These are phyloP conservation scores for Torymus auratus DNA, from an alignment of 2,888 invertebrate genomes.

Conservation along the genomic window DNA sequence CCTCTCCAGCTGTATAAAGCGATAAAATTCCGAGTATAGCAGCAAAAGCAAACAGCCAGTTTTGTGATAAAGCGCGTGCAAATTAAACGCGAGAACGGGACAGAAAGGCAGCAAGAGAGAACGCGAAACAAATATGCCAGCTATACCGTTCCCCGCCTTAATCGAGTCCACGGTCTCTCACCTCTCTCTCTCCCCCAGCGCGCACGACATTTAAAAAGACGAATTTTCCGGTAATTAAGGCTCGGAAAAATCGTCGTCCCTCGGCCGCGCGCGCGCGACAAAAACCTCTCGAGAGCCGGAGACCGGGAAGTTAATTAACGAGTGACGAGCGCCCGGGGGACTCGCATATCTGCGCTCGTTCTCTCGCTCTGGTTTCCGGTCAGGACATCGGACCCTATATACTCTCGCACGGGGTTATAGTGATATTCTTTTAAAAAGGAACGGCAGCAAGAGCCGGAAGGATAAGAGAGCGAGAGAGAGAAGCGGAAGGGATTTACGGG, in stretches of 20 bases:
- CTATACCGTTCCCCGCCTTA: slow-evolving; percentile 12
- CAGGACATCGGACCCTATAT: slow-evolving; percentile 12
- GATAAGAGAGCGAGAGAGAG: slow-evolving; percentile 39
- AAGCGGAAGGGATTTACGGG: slow-evolving; percentile 58
- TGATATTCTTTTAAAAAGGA: slow-evolving; percentile 22
- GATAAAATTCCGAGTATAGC: neutral
- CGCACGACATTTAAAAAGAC: slow-evolving; percentile 53
- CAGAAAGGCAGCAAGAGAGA: neutral
- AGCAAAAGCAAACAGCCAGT: neutral
- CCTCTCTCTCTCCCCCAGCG: neutral
- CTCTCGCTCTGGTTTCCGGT: neutral
- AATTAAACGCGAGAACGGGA: slow-evolving; percentile 17
- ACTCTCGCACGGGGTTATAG: slow-evolving; percentile 5
- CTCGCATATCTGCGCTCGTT: neutral
- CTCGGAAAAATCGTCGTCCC: slow-evolving; percentile 40
- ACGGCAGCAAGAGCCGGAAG: neutral
- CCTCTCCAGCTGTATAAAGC: too few relatives aligned
- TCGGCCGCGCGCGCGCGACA: neutral
- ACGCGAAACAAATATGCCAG: slow-evolving; percentile 19
- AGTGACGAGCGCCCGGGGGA: slow-evolving; percentile 45
- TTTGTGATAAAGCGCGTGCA: slow-evolving; percentile 18
- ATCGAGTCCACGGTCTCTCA: slow-evolving; percentile 31
- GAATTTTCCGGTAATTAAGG: slow-evolving; percentile 55
- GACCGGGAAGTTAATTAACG: slow-evolving; percentile 54
- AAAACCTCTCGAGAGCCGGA: neutral